Base-by-base conservation (phyloP, 2,113 vertebrate species). In the Rhagologus leucostigma region DNA sequence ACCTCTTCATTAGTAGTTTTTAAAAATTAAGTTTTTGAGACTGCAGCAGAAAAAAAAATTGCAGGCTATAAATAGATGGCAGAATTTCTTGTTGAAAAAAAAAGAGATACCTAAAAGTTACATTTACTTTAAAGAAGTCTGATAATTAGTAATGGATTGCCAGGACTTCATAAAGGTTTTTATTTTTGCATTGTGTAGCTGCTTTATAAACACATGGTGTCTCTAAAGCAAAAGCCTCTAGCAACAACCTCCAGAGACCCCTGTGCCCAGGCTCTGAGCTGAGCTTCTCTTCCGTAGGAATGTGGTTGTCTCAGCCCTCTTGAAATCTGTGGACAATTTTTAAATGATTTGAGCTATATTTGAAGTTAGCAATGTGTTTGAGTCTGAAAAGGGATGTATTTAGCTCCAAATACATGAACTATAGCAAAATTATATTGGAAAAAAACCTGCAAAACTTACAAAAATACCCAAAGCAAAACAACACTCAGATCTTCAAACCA, bases 361-460 rank as follows among this genome's bases (percentile, higher is more conserved):
- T 77, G 26, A 73, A 49, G 29, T 57, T 33, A 69, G n/a, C 1
- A 5, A 26, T 44, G 4, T 33, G 5, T 86, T 87, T 41, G 11
- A 39, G 14, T 64, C 77, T 69, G 24, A 57, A 81, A 39, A 13
- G 8, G 19, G 13, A 16, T 53, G 52, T 50, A 9, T 68, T 83
- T 81, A 67, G 33, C 47, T 84, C 29, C 35, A 26, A 69, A 41
- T 52, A 24, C 9, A 13, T 41, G 22, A 87, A 44, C 7, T 71
- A 1, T 27, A 52, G 26, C 13, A 84, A 84, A 21, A 67, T 39
- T 63, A 15, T 63, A 4, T 60, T 65, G 4, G 1, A 53, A n/a
- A 41, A 44, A 50, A 35, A 14, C 0, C 1, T 1, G 3, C 15
- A 4, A 21, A 56, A 56, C 4, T n/a, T 32, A 44, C 1, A 52